Percentiles rank a stretch among this genome's conserved stretches.
These are phyloP conservation scores for Ophioninae sp. DNA, from an alignment of 2,888 invertebrate genomes.

Conservation along the genomic window DNA sequence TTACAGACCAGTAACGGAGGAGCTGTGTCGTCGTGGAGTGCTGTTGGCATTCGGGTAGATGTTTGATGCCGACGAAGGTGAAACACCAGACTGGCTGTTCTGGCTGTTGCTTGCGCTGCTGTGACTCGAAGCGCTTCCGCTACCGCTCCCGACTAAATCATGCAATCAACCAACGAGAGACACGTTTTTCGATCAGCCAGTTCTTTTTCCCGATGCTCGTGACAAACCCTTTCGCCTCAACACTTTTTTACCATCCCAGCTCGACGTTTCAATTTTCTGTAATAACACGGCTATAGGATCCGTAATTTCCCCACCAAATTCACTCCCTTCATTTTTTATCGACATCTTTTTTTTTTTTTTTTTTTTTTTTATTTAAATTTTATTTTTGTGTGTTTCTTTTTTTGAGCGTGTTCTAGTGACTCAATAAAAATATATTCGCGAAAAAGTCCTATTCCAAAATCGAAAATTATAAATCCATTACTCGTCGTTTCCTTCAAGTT, in stretches of 20 bases:
- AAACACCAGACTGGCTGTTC: conserved; percentile 78
- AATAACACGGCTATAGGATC: not conserved
- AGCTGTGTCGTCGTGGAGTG: conserved; percentile 72
- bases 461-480: not conserved
- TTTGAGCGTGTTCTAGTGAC: not conserved
- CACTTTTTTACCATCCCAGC: not conserved
- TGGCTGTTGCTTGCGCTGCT: conserved; percentile 79
- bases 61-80: conserved; percentile 69
- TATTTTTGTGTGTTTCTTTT: not conserved
- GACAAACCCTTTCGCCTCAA: conserved; percentile 6
- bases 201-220: conserved; percentile 25
- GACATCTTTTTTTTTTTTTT: too few species aligned
- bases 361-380: not conserved
- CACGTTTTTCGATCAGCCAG: conserved; percentile 61
- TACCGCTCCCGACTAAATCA: conserved; percentile 76
- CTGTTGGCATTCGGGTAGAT: conserved; percentile 70
- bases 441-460: not conserved
- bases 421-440: not conserved
- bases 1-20: conserved; percentile 79
- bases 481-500: not conserved
- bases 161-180: conserved; percentile 78
- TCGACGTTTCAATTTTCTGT: not conserved
- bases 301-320: conserved; percentile 10
- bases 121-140: conserved; percentile 70
- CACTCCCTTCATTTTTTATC: conserved; percentile 15